Conservation (phyloP, 92 coral and sea anemone species). For the Parazoanthus atlanticus region DNA sequence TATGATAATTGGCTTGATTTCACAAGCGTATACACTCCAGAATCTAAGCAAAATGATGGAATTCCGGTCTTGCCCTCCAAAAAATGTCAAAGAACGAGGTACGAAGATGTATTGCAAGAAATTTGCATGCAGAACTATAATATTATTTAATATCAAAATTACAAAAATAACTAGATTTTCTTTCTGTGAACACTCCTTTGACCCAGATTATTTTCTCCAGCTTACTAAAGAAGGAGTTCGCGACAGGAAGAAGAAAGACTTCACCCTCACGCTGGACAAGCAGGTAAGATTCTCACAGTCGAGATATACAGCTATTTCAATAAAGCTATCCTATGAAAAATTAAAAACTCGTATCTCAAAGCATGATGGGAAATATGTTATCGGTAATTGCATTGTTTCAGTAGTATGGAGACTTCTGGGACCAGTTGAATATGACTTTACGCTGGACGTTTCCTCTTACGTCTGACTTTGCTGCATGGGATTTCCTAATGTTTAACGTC, state of each 20-base stretch:
- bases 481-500: too few relatives aligned
- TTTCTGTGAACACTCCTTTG: not conserved
- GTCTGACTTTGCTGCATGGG: too few relatives aligned
- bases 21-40: not conserved
- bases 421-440: too few relatives aligned
- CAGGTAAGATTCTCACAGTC: conserved; percentile 68
- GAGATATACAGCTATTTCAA: not conserved
- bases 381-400: too few relatives aligned
- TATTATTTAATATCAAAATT: not conserved
- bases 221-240: conserved; percentile 74
- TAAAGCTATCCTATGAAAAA: too few relatives aligned
- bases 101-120: too few relatives aligned
- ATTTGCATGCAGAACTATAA: too few relatives aligned
- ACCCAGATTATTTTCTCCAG: conserved; percentile 48
- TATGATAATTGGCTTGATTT: not conserved
- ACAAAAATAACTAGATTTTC: not conserved
- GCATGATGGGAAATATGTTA: too few relatives aligned
- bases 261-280: conserved; percentile 88
- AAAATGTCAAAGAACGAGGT: not conserved
- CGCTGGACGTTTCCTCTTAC: too few relatives aligned
- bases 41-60: not conserved
- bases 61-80: not conserved
- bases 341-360: too few relatives aligned
- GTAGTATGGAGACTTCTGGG: too few relatives aligned
- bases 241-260: conserved; percentile 78